Evolutionary conservation across 2,797 vertebrate genomes (phyloP), one percentile per base, ranked within the genome.

Genomic region (Melanotaenia maccullochi): DNA sequence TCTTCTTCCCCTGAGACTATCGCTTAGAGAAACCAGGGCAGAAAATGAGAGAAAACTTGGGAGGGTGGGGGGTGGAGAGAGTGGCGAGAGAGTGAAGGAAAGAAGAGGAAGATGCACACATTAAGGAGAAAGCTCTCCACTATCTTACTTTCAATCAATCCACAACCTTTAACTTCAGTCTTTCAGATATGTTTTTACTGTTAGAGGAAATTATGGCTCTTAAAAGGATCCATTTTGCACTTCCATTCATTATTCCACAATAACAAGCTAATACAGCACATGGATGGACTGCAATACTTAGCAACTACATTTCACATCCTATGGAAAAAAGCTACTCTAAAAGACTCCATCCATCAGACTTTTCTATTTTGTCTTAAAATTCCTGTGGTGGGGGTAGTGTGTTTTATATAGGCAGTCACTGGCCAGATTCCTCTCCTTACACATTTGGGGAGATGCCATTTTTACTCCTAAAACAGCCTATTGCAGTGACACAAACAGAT

Each of bases 1-100:
- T 58, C 78, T 60, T 49, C 69, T 68, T 73, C 87, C 79, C 81
- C 57, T 0, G 67, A 77, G 90, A 87, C 65, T 12, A 49, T 22
- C 40, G 51, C 84, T 83, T 30, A 0, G 55, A 81, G 86, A 90
- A 92, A 92, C 61, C 59, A 90, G 90, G 90, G 77, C 89, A 83
- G 76, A 83, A 76, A 84, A 73, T 8, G 38, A 71, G 76, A 79
- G 71, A 71, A 61, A 65, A 61, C 33, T 44, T 60, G 54, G 40
- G 68, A 70, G 47, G 60, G 25, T 9, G 47, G 44, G 59, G 59
- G 66, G 32, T 65, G 13, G 38, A 71, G 51, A 52, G 60, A 63
- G 69, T 47, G 59, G 44, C 4, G 3, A 68, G 42, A 49, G 60
- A 65, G 55, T 40, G 54, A 36, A 69, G 55, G 62, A 4, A 38